Base-by-base conservation (phyloP, 2,113 vertebrate genomes). In the Chiloscyllium plagiosum region DNA sequence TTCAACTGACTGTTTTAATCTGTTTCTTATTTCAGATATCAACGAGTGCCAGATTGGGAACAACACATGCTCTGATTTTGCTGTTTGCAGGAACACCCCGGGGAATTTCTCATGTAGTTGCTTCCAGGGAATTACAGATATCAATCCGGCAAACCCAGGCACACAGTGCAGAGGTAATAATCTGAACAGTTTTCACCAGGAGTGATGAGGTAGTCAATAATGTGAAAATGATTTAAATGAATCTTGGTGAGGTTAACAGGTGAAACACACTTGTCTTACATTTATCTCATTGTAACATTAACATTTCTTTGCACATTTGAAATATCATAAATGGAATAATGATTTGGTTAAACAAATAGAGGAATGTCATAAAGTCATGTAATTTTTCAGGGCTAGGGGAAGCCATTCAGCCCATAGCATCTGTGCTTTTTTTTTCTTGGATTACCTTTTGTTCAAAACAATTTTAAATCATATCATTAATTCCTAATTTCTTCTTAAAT, bases 41-140 rank as follows among this genome's bases (percentile, higher is more conserved):
- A 66, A 96, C 52, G 96, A 96, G 87, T 96, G 96, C 68, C 56
- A 22, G 22, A 80, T 42, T 68, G 70, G 24, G 6, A 66, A 10
- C 3, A 80, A 96, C 26, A 69, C 66, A 0, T 96, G 96, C 86
- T 96, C 96, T 15, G 15, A 20, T 10, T 80, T 96, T 66, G 96
- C 96, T 17, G 17, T 26, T 10, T 96, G 96, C 37, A 94, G 4
- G 1, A 96, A 96, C 47, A 96, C 76, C 1, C n/a, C 33, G 15
- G 96, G 96, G 24, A 96, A 96, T 80, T 96, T 96, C 37, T 20
- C 96, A 1, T 96, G 96, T 66, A 76, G 95, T 15, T 96, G 96
- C 96, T 96, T 96, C 61, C 66, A 95, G 33, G 76, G 96, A n/a
- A 96, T 96, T 52, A 24, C 13, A 33, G 96, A 96, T 94, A 33